Conservation (phyloP, 2,113 vertebrate species). For the Carassius carassius region DNA sequence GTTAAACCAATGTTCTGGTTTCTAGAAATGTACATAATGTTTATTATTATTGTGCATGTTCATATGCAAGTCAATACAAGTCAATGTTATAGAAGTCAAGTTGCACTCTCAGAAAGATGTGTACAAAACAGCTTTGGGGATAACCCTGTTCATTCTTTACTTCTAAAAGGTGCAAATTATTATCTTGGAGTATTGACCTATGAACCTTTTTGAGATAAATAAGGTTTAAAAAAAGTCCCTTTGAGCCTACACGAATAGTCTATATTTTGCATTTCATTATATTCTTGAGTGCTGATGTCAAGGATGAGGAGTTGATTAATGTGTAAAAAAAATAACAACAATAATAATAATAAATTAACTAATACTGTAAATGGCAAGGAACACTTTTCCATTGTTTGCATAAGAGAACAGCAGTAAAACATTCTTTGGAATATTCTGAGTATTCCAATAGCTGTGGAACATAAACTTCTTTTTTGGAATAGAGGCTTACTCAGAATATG, state of each 20-base stretch:
- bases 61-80: neutral
- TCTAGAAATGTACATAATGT: neutral
- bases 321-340: too few relatives aligned
- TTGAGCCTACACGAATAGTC: neutral
- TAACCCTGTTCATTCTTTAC: neutral
- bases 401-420: neutral
- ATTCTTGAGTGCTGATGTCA: neutral
- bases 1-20: neutral
- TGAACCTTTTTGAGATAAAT: neutral
- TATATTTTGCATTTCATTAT: neutral
- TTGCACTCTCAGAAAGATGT: neutral
- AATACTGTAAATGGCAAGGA: neutral
- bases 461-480: neutral
- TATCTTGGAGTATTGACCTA: neutral
- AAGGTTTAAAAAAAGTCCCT: neutral
- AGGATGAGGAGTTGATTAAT: neutral
- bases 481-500: neutral
- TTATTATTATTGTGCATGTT: neutral
- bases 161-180: neutral
- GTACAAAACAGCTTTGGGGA: neutral
- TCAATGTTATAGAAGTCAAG: neutral
- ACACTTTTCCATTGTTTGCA: neutral
- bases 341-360: too few relatives aligned
- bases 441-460: neutral
- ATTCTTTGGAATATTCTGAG: neutral